Evolutionary conservation across 1,140 invertebrate genomes (phyloP).

Genomic region (Temnothorax longispinosus): DNA sequence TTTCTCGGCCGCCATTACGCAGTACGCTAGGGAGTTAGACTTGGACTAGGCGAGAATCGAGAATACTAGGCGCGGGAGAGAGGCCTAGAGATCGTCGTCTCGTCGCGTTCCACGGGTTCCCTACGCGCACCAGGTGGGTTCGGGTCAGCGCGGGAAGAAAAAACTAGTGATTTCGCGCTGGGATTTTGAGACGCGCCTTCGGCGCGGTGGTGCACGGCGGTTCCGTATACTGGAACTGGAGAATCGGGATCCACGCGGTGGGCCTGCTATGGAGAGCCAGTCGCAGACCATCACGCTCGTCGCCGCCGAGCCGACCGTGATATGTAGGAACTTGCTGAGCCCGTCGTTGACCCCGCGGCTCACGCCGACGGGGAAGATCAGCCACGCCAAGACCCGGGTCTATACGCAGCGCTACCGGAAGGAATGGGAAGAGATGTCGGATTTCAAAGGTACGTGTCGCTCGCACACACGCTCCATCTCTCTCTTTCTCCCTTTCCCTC

Average conservation of each 20-base stretch:
- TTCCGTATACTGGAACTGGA: too few relatives aligned
- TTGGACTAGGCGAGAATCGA: slow-evolving; percentile 17
- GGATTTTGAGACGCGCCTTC: slow-evolving; percentile 69
- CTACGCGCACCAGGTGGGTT: slow-evolving; percentile 64
- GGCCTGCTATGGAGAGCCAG: slow-evolving; percentile 63
- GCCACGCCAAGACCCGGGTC: slow-evolving; percentile 84
- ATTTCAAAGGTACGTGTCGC: slow-evolving; percentile 86
- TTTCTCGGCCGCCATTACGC: too few relatives aligned
- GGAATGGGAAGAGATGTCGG: slow-evolving; percentile 87
- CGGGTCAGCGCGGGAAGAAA: slow-evolving; percentile 65
- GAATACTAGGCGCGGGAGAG: slow-evolving; percentile 69
- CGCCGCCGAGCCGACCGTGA: slow-evolving; percentile 29
- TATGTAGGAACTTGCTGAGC: slow-evolving; percentile 61
- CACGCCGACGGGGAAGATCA: slow-evolving; percentile 85
- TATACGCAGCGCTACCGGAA: slow-evolving; percentile 87
- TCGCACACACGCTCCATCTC: background rate
- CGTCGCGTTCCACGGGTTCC: slow-evolving; percentile 2
- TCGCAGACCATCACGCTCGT: slow-evolving; percentile 25
- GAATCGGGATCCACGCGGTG: too few relatives aligned
- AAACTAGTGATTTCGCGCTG: slow-evolving; percentile 83
- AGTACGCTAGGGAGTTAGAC: slow-evolving; percentile 76
- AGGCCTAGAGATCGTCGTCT: slow-evolving; percentile 15
- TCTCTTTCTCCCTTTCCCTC: background rate
- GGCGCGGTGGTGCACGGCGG: too few relatives aligned
- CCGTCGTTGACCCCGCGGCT: slow-evolving; percentile 63